Evolutionary conservation across 2,888 invertebrate species (phyloP), one percentile per base, ranked within the genome.

Genomic region (Dorcus hopei): DNA sequence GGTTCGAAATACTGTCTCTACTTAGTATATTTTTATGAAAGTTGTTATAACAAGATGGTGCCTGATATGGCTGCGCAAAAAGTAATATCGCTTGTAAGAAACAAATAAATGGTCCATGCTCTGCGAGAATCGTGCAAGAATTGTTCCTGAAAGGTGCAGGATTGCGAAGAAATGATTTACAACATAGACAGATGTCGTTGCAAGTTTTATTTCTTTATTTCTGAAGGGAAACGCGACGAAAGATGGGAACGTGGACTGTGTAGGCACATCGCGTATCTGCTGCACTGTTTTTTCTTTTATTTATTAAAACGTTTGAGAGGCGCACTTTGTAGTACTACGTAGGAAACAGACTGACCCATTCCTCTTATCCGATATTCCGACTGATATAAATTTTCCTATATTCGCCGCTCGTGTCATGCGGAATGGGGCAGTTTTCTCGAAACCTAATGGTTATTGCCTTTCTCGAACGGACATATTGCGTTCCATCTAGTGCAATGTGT

Each of bases 381-480:
- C 72, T 73, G 78, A 79, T 80, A 82, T 82, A 82, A 82, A 82
- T 82, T 82, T 74, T 80, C 77, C 78, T 81, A 82, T 82, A 82
- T 82, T 82, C 81, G 81, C 80, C 80, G 81, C 79, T 79, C 80
- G 81, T 81, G 82, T 82, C 82, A 81, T 80, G 79, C 80, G 80
- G 79, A 82, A 82, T 82, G 81, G 82, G 81, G 81, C 80, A 81
- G 81, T 82, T 82, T 82, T 81, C 81, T 81, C 80, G 79, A 79
- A 79, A 81, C 81, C 81, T 82, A 82, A 82, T 82, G 82, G 82
- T 82, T 82, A 82, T 82, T 82, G 82, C 82, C 80, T 82, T 81
- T 81, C 81, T 80, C 79, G 78, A 73, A 77, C 80, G 81, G 81
- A 82, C 82, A 82, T 82, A 82, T 82, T 82, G 81, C 81, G 81